phyloP scores from a whole-genome alignment of 2,113 vertebrate genomes.

The Nothocercus nigrocapillus region DNA sequence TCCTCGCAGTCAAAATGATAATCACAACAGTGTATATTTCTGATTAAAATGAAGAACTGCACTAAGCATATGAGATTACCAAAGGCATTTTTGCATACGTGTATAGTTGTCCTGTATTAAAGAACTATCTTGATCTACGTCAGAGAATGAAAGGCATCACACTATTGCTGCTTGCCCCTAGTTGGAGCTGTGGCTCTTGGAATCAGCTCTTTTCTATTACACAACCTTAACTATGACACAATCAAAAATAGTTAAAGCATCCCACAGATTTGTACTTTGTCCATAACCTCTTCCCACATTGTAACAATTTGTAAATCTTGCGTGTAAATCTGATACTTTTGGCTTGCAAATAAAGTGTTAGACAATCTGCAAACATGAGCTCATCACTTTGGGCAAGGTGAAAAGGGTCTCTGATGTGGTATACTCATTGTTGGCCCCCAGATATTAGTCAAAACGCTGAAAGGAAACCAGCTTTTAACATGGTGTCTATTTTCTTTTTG shows the following conservation, averaged over 20 bases:
- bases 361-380: conserved; percentile 33
- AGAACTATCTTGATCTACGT: neutral
- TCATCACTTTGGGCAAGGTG: conserved; percentile 55
- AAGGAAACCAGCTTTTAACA: neutral
- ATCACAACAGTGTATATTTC: neutral
- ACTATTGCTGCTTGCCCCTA: neutral
- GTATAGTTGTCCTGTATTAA: neutral
- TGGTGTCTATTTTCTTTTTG: conserved; percentile 22
- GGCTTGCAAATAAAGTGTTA: conserved; percentile 16
- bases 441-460: conserved; percentile 10
- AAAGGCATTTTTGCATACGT: neutral
- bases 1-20: neutral
- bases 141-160: neutral
- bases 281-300: conserved; percentile 21
- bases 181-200: neutral
- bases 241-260: conserved; percentile 15
- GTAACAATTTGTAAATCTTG: conserved; percentile 19
- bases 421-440: neutral
- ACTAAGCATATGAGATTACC: neutral
- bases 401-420: conserved; percentile 23
- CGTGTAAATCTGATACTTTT: conserved; percentile 27
- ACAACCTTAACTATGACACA: neutral
- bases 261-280: neutral
- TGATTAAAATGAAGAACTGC: neutral
- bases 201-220: neutral